Percentiles rank a stretch among this genome's conserved stretches.
phyloP scores from a whole-genome alignment of 2,113 vertebrate genomes.

The Eptesicus fuscus region DNA sequence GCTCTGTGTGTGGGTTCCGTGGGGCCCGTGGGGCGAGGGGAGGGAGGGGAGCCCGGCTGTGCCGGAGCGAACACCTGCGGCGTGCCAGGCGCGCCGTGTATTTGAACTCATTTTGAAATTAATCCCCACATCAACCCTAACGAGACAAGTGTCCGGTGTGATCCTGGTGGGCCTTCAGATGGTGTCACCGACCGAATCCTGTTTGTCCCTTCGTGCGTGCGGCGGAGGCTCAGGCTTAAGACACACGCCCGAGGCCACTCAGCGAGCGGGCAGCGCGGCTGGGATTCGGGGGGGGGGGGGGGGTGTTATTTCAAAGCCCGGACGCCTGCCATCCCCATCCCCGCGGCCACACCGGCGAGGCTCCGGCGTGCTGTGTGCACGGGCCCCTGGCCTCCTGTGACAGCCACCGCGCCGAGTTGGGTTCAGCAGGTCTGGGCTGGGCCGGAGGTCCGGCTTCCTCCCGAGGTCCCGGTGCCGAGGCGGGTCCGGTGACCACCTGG shows the following conservation, averaged over 20 bases:
- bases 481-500: rapidly evolving
- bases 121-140: not conserved
- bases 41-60: too few relatives aligned
- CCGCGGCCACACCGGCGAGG: not conserved
- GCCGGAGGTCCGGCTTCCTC: not conserved
- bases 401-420: not conserved
- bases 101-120: not conserved
- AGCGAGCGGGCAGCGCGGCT: not conserved
- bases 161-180: not conserved
- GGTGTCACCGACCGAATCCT: not conserved
- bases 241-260: not conserved
- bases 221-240: not conserved
- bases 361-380: not conserved
- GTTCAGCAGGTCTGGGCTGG: not conserved
- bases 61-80: not conserved
- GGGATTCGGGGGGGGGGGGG: not conserved
- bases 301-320: not conserved
- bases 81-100: not conserved
- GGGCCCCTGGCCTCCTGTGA: not conserved
- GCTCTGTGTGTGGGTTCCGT: not conserved
- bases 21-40: rapidly evolving
- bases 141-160: not conserved
- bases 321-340: too few relatives aligned
- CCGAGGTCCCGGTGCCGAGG: not conserved
- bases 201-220: not conserved